Evolutionary conservation across 2,888 invertebrate genomes (phyloP), one percentile per base, ranked within the genome.

Genomic region (Hypomecis atomaria): DNA sequence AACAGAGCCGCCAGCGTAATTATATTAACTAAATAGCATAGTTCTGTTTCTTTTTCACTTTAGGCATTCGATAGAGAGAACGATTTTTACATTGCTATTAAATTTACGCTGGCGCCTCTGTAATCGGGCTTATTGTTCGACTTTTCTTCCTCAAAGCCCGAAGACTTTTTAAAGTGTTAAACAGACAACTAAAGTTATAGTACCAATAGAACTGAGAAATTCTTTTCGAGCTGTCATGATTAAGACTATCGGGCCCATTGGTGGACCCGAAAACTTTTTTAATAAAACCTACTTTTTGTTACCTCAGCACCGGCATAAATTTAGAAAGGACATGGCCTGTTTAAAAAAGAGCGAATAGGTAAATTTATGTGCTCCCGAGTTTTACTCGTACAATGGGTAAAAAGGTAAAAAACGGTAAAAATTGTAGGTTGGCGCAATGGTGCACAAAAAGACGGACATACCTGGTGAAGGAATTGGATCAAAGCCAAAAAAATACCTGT

Each of bases 231-330:
- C 43, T 49, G 58, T 58, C 49, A 55, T 62, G 65, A 58, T 58
- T 57, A 55, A 65, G 61, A 57, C 65, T 65, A 61, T 61, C 57
- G 42, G 54, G 44, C 13, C 40, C 58, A 54, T 74, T 74, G 71
- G 73, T 74, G 71, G 74, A 62, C 69, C 68, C 62, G 55, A 67
- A 69, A 90, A 89, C 81, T 89, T 90, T 90, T 90, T 89, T 88
- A 89, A 89, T 89, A 90, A 89, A 89, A 88, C 78, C 82, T 67
- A 74, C 82, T 80, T 83, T 77, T 78, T 74, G 73, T 78, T 72
- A 70, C 69, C 70, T 71, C 71, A 69, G 62, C 74, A 37, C 72
- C 74, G 72, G 80, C 83, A 88, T 88, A 87, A 88, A 89, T 89
- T 88, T 83, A 71, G 77, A 83, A 82, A 81, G 79, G 78, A 79